A percentile compares a stretch with the other conserved stretches of the same genome.
Conservation (phyloP, 2,113 vertebrate genomes). For the Agelaius tricolor region DNA sequence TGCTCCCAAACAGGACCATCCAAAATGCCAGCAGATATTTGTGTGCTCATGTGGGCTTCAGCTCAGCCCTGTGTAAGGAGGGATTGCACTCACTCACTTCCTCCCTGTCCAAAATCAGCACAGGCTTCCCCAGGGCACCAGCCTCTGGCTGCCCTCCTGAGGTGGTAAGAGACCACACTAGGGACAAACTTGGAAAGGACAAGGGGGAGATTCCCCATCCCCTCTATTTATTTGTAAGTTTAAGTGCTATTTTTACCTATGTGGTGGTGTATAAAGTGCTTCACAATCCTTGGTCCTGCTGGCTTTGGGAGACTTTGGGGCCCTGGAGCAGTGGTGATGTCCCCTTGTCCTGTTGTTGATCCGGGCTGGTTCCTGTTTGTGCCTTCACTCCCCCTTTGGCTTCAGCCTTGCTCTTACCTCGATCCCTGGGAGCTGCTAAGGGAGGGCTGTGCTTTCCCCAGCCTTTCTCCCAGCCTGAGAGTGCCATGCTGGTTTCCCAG, state of each 20-base stretch:
- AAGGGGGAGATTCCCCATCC: conserved; percentile 8
- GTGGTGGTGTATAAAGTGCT: conserved; percentile 33
- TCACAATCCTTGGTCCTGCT: neutral
- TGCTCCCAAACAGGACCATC: neutral
- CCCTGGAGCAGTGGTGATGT: neutral
- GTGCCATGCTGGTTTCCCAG: neutral
- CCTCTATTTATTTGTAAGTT: conserved; percentile 62
- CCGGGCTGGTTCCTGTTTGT: conserved; percentile 14
- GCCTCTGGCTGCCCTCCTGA: neutral
- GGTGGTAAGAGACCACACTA: neutral
- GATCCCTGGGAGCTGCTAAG: accelerated
- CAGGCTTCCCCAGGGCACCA: neutral
- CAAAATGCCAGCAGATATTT: accelerated
- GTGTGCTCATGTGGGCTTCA: neutral
- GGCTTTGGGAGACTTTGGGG: neutral
- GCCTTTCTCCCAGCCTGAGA: neutral
- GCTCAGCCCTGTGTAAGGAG: neutral
- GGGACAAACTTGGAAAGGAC: neutral
- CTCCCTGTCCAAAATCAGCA: neutral
- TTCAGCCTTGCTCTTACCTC: neutral
- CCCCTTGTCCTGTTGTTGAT: neutral
- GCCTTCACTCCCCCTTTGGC: conserved; percentile 3
- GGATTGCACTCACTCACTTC: neutral
- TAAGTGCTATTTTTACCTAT: conserved; percentile 45
- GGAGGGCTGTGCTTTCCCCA: neutral